Base-by-base conservation (phyloP, 2,113 vertebrate species). In the Macroglossus sobrinus region DNA sequence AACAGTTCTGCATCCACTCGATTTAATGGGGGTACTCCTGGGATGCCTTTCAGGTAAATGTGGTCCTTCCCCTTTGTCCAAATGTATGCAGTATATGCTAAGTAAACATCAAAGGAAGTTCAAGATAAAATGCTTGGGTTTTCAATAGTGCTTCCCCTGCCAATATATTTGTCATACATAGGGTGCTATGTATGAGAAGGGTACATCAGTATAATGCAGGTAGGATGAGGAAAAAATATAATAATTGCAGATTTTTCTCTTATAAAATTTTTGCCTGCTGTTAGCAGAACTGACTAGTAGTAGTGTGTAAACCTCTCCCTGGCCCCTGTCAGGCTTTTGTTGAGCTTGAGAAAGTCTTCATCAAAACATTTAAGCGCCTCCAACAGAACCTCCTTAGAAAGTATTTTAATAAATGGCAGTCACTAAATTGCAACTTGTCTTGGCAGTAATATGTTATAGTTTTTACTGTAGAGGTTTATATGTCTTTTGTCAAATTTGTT, bases 341-440 rank as follows among this genome's bases (percentile, higher is more conserved):
- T 11, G 50, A 50, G 24, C 47, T 57, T 66, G 45, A 89, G 15
- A 63, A 64, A 89, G n/a, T 2, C 12, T 89, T 84, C 74, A 43
- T 68, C 71, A 75, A 95, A 61, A 43, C 15, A 61, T 69, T 18
- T 11, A 74, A 57, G 33, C n/a, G 7, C 28, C 33, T 64, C 35
- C 21, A 35, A 57, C 40, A 91, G 75, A 78, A 82, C 63, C 22
- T 95, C 16, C 63, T 93, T 80, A 80, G 30, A 55, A 88, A 78
- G 22, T 61, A 47, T 64, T 63, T 78, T 84, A 79, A 80, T 74
- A 61, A 84, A 68, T 13, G 72, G 55, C 16, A 92, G 69, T 43
- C 33, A 43, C 40, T 88, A 88, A 78, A 55, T 53, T 71, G 38
- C 22, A 74, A 28, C 57, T 43, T 76, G 30, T 74, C 47, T 80